Evolutionary conservation across 2,113 vertebrate genomes (phyloP), one percentile per base, ranked within the genome.

Genomic region (Prietella phreatophila): DNA sequence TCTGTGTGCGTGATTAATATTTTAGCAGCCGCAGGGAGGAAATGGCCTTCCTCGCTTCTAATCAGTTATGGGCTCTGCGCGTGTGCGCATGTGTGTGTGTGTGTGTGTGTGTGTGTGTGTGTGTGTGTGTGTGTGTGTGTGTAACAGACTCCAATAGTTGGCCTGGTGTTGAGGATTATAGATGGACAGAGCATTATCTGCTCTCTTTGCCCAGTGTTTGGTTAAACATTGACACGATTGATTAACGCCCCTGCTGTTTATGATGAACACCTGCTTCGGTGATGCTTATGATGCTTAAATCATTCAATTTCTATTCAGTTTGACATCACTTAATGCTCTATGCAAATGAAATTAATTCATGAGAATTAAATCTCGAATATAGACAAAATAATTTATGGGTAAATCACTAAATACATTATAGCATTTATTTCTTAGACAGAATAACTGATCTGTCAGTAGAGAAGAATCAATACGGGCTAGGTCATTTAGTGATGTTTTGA

Each of bases 1-100:
- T 98, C 96, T 93, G 94, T 96, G 95, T 97, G 88, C 97, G 97
- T 97, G 97, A 97, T 99, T 97, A 98, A 98, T 98, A 97, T 98
- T 98, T 98, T 96, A 98, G 97, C 96, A 99, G 95, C 96, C 93
- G 93, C 91, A 22, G 95, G 96, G 96, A 97, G 96, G 96, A 97
- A 98, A 97, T 97, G 94, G 95, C 96, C 95, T 98, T 97, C 96
- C 96, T 95, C 96, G 95, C 94, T 96, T 95, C 96, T 97, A 97
- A 96, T 97, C 97, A 96, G 96, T 97, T 96, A 96, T 95, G 95
- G 96, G 96, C 93, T 93, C 93, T 95, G 96, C 42, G 42, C 7
- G 42, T 47, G 42, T 0, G 6, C 42, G 42, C 42, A 47, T 92
- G 95, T 94, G 92, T 89, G 87, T 90, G 92, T 91, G 90, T 91